phyloP scores from a whole-genome alignment of 2,797 vertebrate genomes.

The Falco peregrinus region DNA sequence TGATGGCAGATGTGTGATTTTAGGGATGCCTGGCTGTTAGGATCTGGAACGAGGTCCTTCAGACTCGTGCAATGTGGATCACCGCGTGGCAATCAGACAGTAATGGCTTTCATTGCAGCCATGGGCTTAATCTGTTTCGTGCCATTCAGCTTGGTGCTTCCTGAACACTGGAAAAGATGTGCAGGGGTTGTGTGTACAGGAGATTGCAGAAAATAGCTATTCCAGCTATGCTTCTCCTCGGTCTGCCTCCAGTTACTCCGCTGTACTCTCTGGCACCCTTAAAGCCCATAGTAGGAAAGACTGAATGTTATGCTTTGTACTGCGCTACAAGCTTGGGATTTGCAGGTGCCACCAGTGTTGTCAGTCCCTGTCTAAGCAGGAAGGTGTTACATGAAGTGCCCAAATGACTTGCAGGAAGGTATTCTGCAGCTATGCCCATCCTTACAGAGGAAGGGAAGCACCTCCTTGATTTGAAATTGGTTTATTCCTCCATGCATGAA shows the following conservation, averaged over 20 bases:
- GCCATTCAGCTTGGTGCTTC: background rate
- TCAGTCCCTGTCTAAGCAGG: background rate
- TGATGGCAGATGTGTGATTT: background rate
- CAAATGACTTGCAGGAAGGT: background rate
- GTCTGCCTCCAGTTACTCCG: background rate
- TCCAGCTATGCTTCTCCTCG: background rate
- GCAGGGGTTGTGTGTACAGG: background rate
- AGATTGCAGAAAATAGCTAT: background rate
- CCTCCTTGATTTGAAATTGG: background rate
- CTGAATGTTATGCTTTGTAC: background rate
- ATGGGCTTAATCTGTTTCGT: background rate
- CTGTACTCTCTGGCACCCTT: background rate
- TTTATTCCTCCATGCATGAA: background rate
- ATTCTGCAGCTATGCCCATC: background rate
- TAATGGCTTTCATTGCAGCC: background rate
- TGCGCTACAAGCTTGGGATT: background rate
- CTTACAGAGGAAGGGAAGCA: background rate
- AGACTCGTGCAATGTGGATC: fast-evolving
- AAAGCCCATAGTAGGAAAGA: background rate
- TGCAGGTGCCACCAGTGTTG: background rate
- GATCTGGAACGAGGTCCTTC: background rate
- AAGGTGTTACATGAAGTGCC: background rate
- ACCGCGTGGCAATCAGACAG: background rate
- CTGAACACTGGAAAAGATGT: background rate
- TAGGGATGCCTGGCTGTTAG: background rate